phyloP scores from a whole-genome alignment of 2,888 invertebrate genomes.

The Clepsis dumicolana region DNA sequence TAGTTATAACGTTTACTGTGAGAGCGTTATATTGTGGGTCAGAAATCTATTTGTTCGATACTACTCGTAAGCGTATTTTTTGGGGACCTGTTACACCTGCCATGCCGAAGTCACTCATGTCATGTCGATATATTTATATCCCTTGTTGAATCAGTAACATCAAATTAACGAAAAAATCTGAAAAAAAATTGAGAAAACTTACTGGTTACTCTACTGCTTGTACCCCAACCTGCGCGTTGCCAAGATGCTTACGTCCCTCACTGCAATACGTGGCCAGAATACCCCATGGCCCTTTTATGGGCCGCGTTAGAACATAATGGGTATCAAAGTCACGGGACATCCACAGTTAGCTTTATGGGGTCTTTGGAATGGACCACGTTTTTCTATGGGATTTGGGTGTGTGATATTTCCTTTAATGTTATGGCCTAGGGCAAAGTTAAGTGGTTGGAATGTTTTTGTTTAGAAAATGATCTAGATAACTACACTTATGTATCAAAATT shows the following conservation, averaged over 20 bases:
- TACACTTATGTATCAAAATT: no score
- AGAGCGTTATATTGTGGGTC: no score
- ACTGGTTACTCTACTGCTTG: background rate
- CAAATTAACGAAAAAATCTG: no score
- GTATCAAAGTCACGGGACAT: slow-evolving; percentile 11
- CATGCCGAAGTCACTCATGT: no score
- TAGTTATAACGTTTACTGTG: no score
- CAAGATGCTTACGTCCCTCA: slow-evolving; percentile 30
- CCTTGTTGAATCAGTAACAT: no score
- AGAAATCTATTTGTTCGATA: no score
- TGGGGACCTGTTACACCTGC: no score
- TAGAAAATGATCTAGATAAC: no score
- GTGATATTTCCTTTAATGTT: background rate
- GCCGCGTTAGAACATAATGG: slow-evolving; percentile 20
- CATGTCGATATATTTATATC: no score
- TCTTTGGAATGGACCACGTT: slow-evolving; percentile 9
- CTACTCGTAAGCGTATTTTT: no score
- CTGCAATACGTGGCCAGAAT: slow-evolving; percentile 31
- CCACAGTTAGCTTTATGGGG: slow-evolving; percentile 10
- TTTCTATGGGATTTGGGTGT: slow-evolving; percentile 12
- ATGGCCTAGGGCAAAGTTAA: background rate
- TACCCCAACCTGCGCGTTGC: background rate
- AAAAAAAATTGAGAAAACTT: no score
- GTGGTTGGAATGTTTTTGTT: background rate
- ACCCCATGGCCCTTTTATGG: slow-evolving; percentile 23